Evolutionary conservation across 2,797 vertebrate species (phyloP).

Genomic region (Naso thynnoides): DNA sequence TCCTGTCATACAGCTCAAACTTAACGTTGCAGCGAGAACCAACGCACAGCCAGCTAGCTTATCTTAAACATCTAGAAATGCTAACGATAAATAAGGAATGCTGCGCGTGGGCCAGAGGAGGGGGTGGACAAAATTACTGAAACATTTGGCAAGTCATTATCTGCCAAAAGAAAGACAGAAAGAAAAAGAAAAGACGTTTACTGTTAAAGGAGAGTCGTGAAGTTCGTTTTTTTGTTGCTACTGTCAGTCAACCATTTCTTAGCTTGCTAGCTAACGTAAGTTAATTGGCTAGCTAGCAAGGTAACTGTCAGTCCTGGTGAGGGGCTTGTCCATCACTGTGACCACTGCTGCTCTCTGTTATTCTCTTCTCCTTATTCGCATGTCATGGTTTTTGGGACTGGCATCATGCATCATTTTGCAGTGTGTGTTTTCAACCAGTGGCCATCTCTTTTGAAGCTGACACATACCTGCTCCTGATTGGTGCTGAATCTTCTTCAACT

Average conservation of each 20-base stretch:
- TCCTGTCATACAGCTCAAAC: not conserved
- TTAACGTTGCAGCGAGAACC: no score
- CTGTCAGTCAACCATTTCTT: not conserved
- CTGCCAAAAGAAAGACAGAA: no score
- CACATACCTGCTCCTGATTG: not conserved
- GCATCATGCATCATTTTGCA: not conserved
- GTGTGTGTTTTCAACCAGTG: not conserved
- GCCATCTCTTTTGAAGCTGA: not conserved
- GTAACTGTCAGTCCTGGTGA: not conserved
- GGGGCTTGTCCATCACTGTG: not conserved
- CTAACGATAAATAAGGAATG: slow-evolving; percentile 35
- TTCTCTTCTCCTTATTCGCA: not conserved
- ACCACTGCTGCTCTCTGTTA: not conserved
- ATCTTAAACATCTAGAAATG: not conserved
- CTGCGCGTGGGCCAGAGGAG: slow-evolving; percentile 51
- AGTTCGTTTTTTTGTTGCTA: not conserved
- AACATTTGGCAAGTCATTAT: not conserved
- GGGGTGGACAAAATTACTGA: slow-evolving; percentile 17
- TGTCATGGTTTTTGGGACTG: not conserved
- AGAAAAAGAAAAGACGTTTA: no score
- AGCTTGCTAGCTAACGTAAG: not conserved
- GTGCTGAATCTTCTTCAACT: not conserved
- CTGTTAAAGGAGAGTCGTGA: not conserved
- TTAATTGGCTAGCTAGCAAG: slow-evolving; percentile 28
- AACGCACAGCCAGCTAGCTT: slow-evolving; percentile 33